A percentile compares a stretch with the other conserved stretches of the same genome.
Evolutionary conservation across 53 echinoderm and acorn worm genomes (phyloP).

Genomic region (Echinometra lucunter): DNA sequence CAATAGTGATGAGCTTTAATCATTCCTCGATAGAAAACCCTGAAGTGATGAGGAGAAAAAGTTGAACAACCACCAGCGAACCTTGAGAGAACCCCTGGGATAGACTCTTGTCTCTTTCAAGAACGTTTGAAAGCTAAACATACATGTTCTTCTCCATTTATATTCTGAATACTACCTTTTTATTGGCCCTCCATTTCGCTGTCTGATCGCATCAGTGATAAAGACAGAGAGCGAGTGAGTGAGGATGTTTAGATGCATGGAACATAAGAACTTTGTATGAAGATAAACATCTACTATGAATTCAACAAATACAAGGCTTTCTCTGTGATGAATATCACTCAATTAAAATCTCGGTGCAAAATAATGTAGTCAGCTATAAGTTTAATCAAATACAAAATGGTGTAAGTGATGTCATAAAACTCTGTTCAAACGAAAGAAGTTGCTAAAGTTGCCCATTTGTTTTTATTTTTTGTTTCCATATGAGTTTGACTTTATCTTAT

Average conservation of each 20-base stretch:
- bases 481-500: too few species aligned
- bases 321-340: background rate
- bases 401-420: background rate
- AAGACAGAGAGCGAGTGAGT: background rate
- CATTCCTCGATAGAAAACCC: background rate
- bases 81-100: background rate
- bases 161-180: conserved; percentile 27
- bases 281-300: background rate
- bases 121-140: conserved; percentile 27
- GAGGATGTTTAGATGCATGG: background rate
- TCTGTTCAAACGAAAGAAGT: background rate
- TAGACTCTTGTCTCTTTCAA: conserved; percentile 1
- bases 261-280: background rate
- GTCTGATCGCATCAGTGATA: background rate
- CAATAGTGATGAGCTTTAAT: background rate
- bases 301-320: background rate
- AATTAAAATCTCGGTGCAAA: background rate
- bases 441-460: too few species aligned
- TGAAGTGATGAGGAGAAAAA: background rate
- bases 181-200: background rate
- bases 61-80: conserved; percentile 28
- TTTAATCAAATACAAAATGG: background rate
- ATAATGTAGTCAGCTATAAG: background rate
- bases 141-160: conserved; percentile 8
- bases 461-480: too few species aligned